Percentiles rank a stretch among this genome's conserved stretches.
These are phyloP conservation scores for Anhinga rufa DNA, from an alignment of 2,113 vertebrate species.

Conservation along the genomic window DNA sequence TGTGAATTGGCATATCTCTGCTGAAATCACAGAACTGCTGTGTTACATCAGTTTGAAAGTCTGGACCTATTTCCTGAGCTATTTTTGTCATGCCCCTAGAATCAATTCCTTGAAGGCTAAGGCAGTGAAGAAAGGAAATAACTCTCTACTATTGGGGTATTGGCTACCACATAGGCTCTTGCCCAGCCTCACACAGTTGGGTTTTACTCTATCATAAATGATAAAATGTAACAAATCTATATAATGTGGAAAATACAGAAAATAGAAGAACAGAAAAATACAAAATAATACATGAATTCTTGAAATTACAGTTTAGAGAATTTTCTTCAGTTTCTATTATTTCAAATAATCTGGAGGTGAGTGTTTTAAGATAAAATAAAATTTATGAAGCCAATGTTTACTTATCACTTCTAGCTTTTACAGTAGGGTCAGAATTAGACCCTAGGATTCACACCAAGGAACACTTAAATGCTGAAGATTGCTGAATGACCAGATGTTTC, in stretches of 20 bases:
- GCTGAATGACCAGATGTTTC: neutral
- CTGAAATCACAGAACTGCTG: slow-evolving; percentile 31
- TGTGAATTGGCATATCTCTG: slow-evolving; percentile 49
- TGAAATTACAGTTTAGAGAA: neutral
- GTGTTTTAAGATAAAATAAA: neutral
- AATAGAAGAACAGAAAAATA: neutral
- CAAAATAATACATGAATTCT: neutral
- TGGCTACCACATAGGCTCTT: neutral
- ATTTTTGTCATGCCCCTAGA: slow-evolving; percentile 13
- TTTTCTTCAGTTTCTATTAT: neutral
- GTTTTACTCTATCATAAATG: neutral
- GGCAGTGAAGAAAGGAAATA: neutral
- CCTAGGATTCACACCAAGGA: neutral
- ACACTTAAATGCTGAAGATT: neutral
- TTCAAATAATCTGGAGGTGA: neutral
- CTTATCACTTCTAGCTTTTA: neutral
- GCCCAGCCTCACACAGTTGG: neutral
- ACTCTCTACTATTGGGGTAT: neutral
- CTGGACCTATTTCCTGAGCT: neutral
- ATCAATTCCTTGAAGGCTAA: slow-evolving; percentile 25
- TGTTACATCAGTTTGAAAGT: neutral
- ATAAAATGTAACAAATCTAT: neutral
- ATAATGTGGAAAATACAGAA: neutral
- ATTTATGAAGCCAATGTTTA: neutral
- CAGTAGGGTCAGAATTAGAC: neutral